Percentiles rank a stretch among this genome's conserved stretches.
Conservation (phyloP, 2,113 vertebrate genomes). For the Pangasianodon gigas region DNA sequence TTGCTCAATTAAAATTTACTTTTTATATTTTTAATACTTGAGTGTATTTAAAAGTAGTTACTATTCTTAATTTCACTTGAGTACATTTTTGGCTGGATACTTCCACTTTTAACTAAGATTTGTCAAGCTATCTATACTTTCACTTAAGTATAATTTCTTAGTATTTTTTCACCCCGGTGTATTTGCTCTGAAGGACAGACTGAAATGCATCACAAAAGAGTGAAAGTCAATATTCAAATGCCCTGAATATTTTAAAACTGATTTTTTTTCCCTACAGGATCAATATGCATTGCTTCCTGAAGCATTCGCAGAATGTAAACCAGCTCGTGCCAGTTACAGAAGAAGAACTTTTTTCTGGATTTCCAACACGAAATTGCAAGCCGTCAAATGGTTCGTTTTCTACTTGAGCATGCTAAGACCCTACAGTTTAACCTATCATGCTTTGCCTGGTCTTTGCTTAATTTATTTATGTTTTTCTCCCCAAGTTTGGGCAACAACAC, state of each 20-base stretch:
- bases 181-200: neutral
- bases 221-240: neutral
- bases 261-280: conserved; percentile 10
- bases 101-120: no score
- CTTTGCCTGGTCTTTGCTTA: neutral
- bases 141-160: no score
- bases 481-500: neutral
- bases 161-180: neutral
- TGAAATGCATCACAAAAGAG: neutral
- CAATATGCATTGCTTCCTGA: conserved; percentile 38
- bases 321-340: neutral
- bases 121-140: no score
- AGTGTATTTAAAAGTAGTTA: no score
- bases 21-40: no score
- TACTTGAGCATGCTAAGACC: neutral
- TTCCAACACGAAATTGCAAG: conserved; percentile 12
- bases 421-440: neutral
- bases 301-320: conserved; percentile 17
- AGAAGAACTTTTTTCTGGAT: conserved; percentile 28
- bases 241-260: neutral
- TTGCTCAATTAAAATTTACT: no score
- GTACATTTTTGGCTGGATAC: no score
- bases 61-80: no score
- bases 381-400: neutral
- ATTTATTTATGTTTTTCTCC: neutral